Evolutionary conservation across 2,797 vertebrate species (phyloP).

Genomic region (Labroides dimidiatus): DNA sequence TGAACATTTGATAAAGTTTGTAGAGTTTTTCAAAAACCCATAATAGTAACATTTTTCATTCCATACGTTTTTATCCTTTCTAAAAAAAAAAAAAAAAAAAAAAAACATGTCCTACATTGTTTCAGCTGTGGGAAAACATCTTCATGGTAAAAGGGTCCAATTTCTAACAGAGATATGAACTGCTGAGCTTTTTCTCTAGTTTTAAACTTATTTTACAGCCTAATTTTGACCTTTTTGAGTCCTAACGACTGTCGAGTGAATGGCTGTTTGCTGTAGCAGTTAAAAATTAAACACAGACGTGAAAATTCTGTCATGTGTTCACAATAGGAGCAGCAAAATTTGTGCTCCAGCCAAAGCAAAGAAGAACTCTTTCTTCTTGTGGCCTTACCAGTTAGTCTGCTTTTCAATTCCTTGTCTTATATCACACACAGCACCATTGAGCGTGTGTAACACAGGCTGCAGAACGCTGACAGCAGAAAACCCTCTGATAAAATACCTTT

Average conservation of each 20-base stretch:
- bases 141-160: neutral
- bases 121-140: neutral
- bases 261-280: neutral
- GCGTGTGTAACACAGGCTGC: neutral
- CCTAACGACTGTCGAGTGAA: neutral
- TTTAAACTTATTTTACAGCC: neutral
- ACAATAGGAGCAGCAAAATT: neutral
- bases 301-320: neutral
- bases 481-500: neutral
- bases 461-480: constrained; percentile 1
- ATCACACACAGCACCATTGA: constrained; percentile 1
- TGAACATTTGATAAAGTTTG: neutral
- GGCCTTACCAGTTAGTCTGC: constrained; percentile 33
- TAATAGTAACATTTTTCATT: neutral
- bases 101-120: neutral
- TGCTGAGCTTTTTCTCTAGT: neutral
- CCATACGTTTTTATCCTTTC: too few species aligned
- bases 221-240: neutral
- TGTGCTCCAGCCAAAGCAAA: neutral
- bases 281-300: neutral
- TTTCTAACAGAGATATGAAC: neutral
- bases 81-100: too few species aligned
- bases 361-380: neutral
- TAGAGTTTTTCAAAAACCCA: neutral
- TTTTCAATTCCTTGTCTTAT: neutral